Evolutionary conservation across 2,888 invertebrate genomes (phyloP), one percentile per base, ranked within the genome.

Genomic region (Epinotia ramella): DNA sequence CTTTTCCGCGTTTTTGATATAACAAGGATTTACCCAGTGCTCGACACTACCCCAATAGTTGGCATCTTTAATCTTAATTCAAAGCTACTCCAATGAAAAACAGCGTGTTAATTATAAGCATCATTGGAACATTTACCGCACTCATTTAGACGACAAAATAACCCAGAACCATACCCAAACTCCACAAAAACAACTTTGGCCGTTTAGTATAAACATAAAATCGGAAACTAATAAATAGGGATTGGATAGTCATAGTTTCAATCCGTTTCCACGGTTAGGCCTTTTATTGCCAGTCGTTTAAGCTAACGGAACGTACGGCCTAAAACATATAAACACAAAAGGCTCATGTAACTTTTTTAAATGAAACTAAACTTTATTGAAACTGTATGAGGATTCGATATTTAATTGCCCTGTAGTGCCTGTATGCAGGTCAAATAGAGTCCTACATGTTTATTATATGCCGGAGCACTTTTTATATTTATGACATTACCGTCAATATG

Each of bases 231-330:
- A 75, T 75, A 75, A 75, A 75, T 70, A 65, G 65, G 70, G 74
- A 75, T 75, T 75, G 74, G 70, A 75, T 75, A 75, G 70, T 69
- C 65, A 75, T 70, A 75, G 70, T 70, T 75, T 75, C 74, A 75
- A 75, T 75, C 70, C 74, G 57, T 24, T 40, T n/a, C 16, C 74
- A 57, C 69, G 64, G 64, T 18, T 73, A 73, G 67, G 40, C 73
- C 60, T 73, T 73, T 73, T 73, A 67, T 73, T 49, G 67, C 28
- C n/a, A 65, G 33, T 46, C 60, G 28, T 60, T 16, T 68, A 40
- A 59, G 44, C 44, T 44, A 33, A 5, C 16, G 24, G 2, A 44
- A 24, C 40, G 24, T 59, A 59, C 28, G 49, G 11, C 65, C 20
- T 66, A 60, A 28, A 46, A 33, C 49, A 59, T 20, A 28, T 16